These are phyloP conservation scores for Caiman crocodilus DNA, from an alignment of 2,797 vertebrate species.

Conservation along the genomic window DNA sequence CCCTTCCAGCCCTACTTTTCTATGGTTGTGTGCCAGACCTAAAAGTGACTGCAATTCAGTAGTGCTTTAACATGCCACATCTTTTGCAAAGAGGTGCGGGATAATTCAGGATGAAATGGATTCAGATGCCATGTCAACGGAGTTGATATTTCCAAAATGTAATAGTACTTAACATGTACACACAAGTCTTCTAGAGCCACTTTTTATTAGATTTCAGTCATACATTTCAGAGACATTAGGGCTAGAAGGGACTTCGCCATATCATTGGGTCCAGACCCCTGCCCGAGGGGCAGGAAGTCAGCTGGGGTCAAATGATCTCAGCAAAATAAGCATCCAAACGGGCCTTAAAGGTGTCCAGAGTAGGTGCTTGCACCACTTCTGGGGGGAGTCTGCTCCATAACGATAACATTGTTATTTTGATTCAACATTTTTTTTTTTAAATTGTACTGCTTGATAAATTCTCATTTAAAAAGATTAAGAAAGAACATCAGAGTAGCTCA, in stretches of 20 bases:
- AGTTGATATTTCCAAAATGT: neutral
- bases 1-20: too few relatives aligned
- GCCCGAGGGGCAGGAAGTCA: too few relatives aligned
- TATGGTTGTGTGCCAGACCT: neutral
- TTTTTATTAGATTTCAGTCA: too few relatives aligned
- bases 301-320: too few relatives aligned
- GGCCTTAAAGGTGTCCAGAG: too few relatives aligned
- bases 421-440: fast-evolving
- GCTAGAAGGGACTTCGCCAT: too few relatives aligned
- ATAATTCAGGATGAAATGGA: neutral
- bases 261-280: too few relatives aligned
- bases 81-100: neutral
- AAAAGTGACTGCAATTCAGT: neutral
- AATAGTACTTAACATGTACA: neutral
- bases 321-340: too few relatives aligned
- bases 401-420: neutral
- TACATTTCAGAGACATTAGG: too few relatives aligned
- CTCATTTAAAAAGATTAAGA: neutral
- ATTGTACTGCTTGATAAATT: neutral
- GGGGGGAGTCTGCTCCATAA: too few relatives aligned
- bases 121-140: neutral
- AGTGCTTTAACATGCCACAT: neutral
- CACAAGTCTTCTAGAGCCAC: neutral
- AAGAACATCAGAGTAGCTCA: too few relatives aligned
- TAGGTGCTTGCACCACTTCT: too few relatives aligned